Base-by-base conservation (phyloP, 2,113 vertebrate species). In the Lynx canadensis region DNA sequence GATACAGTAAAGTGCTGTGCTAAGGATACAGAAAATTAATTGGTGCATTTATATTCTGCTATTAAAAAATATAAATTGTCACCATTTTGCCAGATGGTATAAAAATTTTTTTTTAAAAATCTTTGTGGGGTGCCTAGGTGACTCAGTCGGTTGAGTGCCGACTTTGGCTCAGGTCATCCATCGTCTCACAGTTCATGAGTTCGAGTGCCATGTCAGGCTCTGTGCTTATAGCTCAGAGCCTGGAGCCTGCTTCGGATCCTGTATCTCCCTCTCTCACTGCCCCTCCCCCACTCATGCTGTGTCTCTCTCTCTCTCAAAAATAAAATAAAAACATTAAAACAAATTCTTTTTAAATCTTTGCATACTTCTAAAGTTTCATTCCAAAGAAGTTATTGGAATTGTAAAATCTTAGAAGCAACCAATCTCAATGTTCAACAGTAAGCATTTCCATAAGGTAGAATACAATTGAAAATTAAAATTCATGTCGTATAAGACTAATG, bases 391-490 rank as follows among this genome's bases (percentile, higher is more conserved):
- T 52, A 83, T 18, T 97, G 9, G 11, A 90, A 7, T 89, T 78
- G 16, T 81, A 88, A 90, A 86, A 88, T 84, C 57, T 71, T 76
- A 93, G 68, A 93, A 50, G 16, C 50, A 63, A 76, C 16, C 41
- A 90, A 38, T 29, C 14, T 81, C 5, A 92, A 79, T 94, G 41
- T 65, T 38, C 18, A 83, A n/a, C 13, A 65, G 0, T 80, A 65
- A 63, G 4, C 12, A 88, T 97, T 95, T 95, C 25, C 23, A 45
- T 83, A 93, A 80, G 48, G n/a, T 81, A 68, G 50, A 94, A 69
- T 79, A 38, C 41, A 95, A 8, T 48, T 50, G n/a, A 78, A 16
- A 21, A 55, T 73, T 96, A 94, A 97, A 95, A 90, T 33, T 91
- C 63, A n/a, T 94, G 29, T 89, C 63, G 18, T 78, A 48, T 71